A percentile compares a stretch with the other conserved stretches of the same genome.
Evolutionary conservation across 2,113 vertebrate genomes (phyloP).

Genomic region (Pelobates fuscus): DNA sequence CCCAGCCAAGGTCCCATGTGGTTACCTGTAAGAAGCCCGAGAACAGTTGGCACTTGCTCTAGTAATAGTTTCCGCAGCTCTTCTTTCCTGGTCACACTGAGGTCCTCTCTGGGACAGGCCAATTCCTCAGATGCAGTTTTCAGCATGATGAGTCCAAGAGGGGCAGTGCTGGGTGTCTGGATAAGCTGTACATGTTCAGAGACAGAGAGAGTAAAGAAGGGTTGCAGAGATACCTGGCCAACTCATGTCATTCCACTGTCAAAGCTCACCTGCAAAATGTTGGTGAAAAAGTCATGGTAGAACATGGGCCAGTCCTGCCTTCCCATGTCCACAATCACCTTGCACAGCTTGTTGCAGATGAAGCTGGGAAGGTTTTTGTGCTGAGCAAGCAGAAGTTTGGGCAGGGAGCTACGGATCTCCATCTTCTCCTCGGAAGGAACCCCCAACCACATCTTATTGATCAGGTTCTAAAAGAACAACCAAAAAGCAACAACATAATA

Average conservation of each 20-base stretch:
- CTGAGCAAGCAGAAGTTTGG: constrained; percentile 91
- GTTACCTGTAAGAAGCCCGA: constrained; percentile 89
- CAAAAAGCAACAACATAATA: too few relatives aligned
- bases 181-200: constrained; percentile 76
- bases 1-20: too few relatives aligned
- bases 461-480: constrained; percentile 81
- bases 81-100: constrained; percentile 91
- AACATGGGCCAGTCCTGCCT: constrained; percentile 99
- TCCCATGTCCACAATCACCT: constrained; percentile 97
- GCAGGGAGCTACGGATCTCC: constrained; percentile 94
- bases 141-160: constrained; percentile 89
- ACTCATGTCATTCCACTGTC: background rate
- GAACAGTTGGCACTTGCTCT: constrained; percentile 92
- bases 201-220: background rate
- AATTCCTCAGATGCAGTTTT: constrained; percentile 97
- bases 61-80: constrained; percentile 92
- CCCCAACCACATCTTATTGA: constrained; percentile 98
- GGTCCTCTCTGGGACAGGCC: constrained; percentile 93
- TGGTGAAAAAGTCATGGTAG: constrained; percentile 98
- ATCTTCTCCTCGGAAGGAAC: constrained; percentile 94
- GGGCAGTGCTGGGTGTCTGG: constrained; percentile 87
- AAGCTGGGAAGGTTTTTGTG: constrained; percentile 95
- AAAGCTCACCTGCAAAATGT: constrained; percentile 87
- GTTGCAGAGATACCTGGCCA: background rate
- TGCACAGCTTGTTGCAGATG: constrained; percentile 96